A percentile compares a stretch with the other conserved stretches of the same genome.
Evolutionary conservation across 2,888 invertebrate species (phyloP).

Genomic region (Morpho deidamia): DNA sequence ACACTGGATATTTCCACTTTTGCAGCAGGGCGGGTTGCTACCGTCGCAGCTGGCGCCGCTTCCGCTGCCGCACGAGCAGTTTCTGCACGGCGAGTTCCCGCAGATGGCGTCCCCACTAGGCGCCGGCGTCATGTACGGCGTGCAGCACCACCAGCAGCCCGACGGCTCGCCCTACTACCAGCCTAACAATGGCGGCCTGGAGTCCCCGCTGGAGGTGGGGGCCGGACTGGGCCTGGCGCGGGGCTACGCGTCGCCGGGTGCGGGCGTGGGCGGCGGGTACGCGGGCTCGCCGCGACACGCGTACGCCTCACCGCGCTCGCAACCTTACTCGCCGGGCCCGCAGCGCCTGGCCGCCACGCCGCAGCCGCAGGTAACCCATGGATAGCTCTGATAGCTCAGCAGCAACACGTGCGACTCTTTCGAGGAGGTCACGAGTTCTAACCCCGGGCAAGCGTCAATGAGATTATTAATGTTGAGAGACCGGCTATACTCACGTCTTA

Average conservation of each 20-base stretch:
- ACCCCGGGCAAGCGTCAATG: no score
- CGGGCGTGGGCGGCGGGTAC: slow-evolving; percentile 27
- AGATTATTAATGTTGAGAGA: no score
- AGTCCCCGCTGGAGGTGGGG: slow-evolving; percentile 40
- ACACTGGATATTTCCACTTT: no score
- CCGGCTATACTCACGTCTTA: no score
- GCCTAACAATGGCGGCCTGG: slow-evolving; percentile 40
- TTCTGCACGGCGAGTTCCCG: slow-evolving; percentile 43
- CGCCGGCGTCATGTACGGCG: slow-evolving; percentile 40
- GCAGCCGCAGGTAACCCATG: slow-evolving; percentile 41
- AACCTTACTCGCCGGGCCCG: slow-evolving; percentile 57
- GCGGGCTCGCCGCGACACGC: slow-evolving; percentile 57
- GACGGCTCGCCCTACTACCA: slow-evolving; percentile 51
- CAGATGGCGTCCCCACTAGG: slow-evolving; percentile 39
- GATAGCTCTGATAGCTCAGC: no score
- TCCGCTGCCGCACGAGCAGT: slow-evolving; percentile 41
- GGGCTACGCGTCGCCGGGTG: slow-evolving; percentile 28
- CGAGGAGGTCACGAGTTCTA: no score
- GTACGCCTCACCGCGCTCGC: slow-evolving; percentile 64
- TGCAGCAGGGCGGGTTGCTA: slow-evolving; percentile 38
- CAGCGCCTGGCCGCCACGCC: slow-evolving; percentile 49
- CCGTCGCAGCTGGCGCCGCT: slow-evolving; percentile 38
- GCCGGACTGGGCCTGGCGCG: slow-evolving; percentile 28
- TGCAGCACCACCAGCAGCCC: slow-evolving; percentile 38
- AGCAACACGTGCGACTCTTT: no score